Percentiles rank a stretch among this genome's conserved stretches.
Conservation (phyloP, 2,888 invertebrate genomes). For the Lasioglossum pauxillum region DNA sequence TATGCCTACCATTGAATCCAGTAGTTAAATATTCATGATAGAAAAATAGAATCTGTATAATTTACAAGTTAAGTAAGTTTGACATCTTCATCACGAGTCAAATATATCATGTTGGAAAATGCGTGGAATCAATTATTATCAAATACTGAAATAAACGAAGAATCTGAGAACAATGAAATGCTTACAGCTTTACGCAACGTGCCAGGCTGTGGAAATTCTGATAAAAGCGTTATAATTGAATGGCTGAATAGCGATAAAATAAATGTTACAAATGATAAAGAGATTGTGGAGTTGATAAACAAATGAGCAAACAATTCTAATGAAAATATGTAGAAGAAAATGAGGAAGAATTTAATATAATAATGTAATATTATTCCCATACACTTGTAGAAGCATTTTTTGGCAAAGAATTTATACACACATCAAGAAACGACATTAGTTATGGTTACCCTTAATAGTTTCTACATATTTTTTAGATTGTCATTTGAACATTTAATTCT, state of each 20-base stretch:
- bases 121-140: background rate
- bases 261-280: constrained; percentile 1
- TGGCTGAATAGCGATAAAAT: constrained; percentile 5
- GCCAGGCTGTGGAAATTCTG: background rate
- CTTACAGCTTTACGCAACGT: background rate
- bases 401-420: background rate
- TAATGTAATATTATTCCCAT: background rate
- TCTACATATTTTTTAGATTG: background rate
- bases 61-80: too few relatives aligned
- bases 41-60: too few relatives aligned
- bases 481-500: background rate
- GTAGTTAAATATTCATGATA: too few relatives aligned
- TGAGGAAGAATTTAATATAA: background rate
- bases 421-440: too few relatives aligned
- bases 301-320: background rate
- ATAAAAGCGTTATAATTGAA: background rate
- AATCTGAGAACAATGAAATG: constrained; percentile 3
- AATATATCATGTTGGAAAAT: background rate
- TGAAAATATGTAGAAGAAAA: background rate
- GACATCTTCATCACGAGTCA: background rate
- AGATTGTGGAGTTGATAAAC: background rate
- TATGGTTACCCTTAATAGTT: background rate
- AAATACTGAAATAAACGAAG: background rate
- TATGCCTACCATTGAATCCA: too few relatives aligned
- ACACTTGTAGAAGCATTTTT: background rate